phyloP scores from a whole-genome alignment of 23 tunicate species.

The Trididemnum clinides region DNA sequence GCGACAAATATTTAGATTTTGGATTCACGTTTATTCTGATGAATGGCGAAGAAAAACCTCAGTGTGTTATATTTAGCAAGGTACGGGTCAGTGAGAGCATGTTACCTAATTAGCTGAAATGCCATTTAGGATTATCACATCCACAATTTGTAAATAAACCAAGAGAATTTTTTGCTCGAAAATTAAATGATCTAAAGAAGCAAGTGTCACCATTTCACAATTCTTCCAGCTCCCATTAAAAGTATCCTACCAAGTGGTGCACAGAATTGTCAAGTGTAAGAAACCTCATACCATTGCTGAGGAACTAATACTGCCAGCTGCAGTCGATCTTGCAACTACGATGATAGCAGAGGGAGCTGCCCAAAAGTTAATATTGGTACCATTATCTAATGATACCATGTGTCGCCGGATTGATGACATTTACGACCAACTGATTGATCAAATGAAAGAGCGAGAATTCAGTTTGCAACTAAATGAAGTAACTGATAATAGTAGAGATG shows the following conservation, averaged over 20 bases:
- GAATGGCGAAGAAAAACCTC: constrained; percentile 1
- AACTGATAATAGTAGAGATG: constrained; percentile 40
- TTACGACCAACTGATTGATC: constrained; percentile 43
- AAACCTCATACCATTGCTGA: constrained; percentile 61
- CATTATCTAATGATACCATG: constrained; percentile 39
- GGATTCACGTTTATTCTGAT: constrained; percentile 51
- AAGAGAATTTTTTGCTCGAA: constrained; percentile 40
- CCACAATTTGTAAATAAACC: constrained; percentile 43
- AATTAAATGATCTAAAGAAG: constrained; percentile 39
- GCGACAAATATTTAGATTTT: constrained; percentile 37
- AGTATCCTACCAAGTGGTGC: constrained; percentile 55
- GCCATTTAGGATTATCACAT: constrained; percentile 38
- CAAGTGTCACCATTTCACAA: constrained; percentile 44
- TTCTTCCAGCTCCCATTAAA: constrained; percentile 43
- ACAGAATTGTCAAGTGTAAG: constrained; percentile 50
- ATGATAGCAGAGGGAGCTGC: constrained; percentile 49
- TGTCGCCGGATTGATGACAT: constrained; percentile 49
- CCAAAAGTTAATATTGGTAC: constrained; percentile 39
- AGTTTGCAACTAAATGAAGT: constrained; percentile 46
- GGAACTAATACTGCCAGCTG: constrained; percentile 50
- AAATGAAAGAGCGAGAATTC: constrained; percentile 29
- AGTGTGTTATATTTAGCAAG: no score
- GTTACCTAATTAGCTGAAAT: no score
- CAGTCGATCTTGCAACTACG: constrained; percentile 52
- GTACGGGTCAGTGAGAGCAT: no score